Evolutionary conservation across 1,140 invertebrate genomes (phyloP), one percentile per base, ranked within the genome.

Genomic region (Diabrotica virgifera): DNA sequence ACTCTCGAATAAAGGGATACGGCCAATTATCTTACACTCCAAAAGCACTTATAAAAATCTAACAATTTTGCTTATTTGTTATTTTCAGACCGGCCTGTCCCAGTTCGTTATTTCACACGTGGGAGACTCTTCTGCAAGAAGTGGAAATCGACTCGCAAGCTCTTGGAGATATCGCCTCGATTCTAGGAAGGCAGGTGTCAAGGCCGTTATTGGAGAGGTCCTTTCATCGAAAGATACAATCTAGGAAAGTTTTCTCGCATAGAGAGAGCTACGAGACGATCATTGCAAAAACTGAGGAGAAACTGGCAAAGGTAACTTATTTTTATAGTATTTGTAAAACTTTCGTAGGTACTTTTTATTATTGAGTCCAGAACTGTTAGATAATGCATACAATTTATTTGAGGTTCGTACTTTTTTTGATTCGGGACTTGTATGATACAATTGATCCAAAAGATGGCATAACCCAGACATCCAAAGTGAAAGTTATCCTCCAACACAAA

Each of bases 181-280:
- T 92, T 10, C 83, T 96, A 46, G 88, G 87, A 5, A 85, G 94
- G 46, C 91, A 93, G 78, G 88, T 97, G 9, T 90, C 94, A 11
- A 86, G 92, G 38, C 93, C 93, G 12, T 86, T 96, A 13, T 82
- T 96, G 59, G 95, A 97, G 73, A 88, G 90, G 74, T 93, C 91
- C 68, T 96, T 95, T 79, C 90, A 95, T 77, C 88, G 94, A 72
- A 96, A 96, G 81, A 90, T 96, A 59, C 94, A 97, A 80, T 92
- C 94, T 1, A 85, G 93, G 69, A 96, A 96, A 83, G 85, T 97
- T 54, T 96, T 96, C 81, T 86, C 88, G 11, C 94, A 96, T 81
- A 85, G 95, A 62, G 94, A 97, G 76, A 90, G 90, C 67, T 94
- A 94, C 80, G 95, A 97, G 79, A 88, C 91, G 61, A 89, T 96